Evolutionary conservation across 37 sponge, comb jelly and placozoan genomes (phyloP).

Genomic region (Beroe ovata): DNA sequence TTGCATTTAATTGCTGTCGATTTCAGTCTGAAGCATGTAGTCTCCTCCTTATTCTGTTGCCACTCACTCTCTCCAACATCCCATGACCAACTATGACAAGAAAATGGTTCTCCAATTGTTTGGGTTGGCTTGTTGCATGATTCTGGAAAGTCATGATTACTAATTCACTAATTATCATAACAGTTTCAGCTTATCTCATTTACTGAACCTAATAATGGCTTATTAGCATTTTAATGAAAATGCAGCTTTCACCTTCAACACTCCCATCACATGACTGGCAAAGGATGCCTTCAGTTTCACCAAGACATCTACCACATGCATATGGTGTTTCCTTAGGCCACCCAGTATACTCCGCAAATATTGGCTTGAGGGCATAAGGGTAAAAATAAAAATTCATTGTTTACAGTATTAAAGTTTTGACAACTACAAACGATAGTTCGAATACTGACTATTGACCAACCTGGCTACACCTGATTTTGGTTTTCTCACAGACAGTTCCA

Average conservation of each 20-base stretch:
- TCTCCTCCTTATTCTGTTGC: neutral
- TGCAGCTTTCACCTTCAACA: neutral
- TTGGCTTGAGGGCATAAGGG: too few species aligned
- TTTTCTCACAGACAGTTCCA: neutral
- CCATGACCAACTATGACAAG: neutral
- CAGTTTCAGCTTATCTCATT: too few species aligned
- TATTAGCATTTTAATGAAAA: too few species aligned
- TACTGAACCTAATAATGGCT: too few species aligned
- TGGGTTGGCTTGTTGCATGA: neutral
- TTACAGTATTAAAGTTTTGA: too few species aligned
- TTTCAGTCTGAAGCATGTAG: neutral
- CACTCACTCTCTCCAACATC: neutral
- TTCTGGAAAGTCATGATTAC: neutral
- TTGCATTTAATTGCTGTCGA: neutral
- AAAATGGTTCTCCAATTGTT: neutral
- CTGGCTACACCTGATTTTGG: too few species aligned
- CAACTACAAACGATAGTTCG: too few species aligned
- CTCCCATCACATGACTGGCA: neutral
- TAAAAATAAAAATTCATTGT: too few species aligned
- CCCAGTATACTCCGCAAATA: neutral
- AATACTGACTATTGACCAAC: too few species aligned
- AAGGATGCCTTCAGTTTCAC: neutral
- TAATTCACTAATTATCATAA: neutral
- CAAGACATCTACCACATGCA: neutral
- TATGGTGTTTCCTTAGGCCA: neutral